Evolutionary conservation across 2,888 invertebrate genomes (phyloP), one percentile per base, ranked within the genome.

Genomic region (Spialia ferax): DNA sequence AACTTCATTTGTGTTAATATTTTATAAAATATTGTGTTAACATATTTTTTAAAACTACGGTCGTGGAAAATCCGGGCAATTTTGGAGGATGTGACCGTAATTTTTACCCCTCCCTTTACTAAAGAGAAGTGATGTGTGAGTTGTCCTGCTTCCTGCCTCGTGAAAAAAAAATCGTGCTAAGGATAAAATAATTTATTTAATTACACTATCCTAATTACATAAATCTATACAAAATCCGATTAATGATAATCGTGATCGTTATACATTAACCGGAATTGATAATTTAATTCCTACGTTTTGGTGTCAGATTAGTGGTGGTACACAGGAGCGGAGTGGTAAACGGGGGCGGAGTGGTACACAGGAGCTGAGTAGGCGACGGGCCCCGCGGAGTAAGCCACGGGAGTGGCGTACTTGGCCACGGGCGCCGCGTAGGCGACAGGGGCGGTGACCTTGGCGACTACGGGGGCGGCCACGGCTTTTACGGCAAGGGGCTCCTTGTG

Each of bases 241-340:
- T 69, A 64, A 63, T 64, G 63, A 69, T 69, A 32, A 5, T 5
- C 4, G 6, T 38, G 45, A 61, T 2, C 35, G 11, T 20, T 26
- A 64, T 29, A 68, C 35, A 62, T 68, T 65, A 65, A 60, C 20
- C 61, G 57, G 60, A 64, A 48, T 38, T 62, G n/a, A 38, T 65
- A 61, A 64, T 66, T 64, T 73, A 73, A 75, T 75, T 80, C 69
- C 76, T 83, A 82, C 69, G 70, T 74, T 88, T 89, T 90, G 86
- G 87, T 76, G 80, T 82, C 65, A 74, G 69, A 75, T 87, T 82
- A 91, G 78, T 92, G 91, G 82, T 79, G 88, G 68, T 67, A 75
- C 23, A 82, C 73, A 13, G 85, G 93, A 45, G 86, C 70, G n/a
- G 83, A 78, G 74, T 82, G 77, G 68, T 75, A 73, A 54, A 76